phyloP scores from a whole-genome alignment of 2,113 vertebrate genomes.

The Ochotona curzoniae region DNA sequence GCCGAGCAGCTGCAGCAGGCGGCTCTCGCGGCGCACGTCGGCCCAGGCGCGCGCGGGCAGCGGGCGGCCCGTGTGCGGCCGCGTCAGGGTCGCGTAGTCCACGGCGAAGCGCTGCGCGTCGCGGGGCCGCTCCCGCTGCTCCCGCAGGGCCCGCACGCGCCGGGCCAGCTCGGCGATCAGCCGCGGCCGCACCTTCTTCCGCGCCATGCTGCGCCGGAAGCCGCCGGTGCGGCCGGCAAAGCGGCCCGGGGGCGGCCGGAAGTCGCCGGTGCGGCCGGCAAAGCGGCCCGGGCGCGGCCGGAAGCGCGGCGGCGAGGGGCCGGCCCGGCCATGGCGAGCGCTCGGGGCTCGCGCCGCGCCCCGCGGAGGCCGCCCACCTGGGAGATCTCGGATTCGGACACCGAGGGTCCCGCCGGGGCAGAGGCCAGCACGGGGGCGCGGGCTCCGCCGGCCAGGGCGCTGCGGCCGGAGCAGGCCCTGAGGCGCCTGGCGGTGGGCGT shows the following conservation, averaged over 20 bases:
- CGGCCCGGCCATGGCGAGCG: neutral
- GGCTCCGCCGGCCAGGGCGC: constrained; percentile 68
- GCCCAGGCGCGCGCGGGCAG: constrained; percentile 92
- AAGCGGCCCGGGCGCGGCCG: constrained; percentile 37
- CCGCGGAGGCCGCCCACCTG: constrained; percentile 79
- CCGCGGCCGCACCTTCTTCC: constrained; percentile 88
- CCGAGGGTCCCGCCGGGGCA: constrained; percentile 47
- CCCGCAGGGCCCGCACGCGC: constrained; percentile 92
- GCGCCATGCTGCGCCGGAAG: constrained; percentile 86
- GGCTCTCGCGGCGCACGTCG: constrained; percentile 91
- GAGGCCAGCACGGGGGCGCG: neutral
- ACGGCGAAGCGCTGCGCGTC: constrained; percentile 92
- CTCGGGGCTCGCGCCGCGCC: neutral
- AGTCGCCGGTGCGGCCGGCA: too few relatives aligned
- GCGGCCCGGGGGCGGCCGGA: too few relatives aligned
- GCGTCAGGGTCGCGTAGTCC: constrained; percentile 93
- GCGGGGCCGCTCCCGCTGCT: constrained; percentile 90
- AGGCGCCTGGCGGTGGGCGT: constrained; percentile 83
- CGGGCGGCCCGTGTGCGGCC: constrained; percentile 89
- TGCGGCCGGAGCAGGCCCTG: constrained; percentile 84
- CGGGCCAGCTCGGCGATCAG: constrained; percentile 95
- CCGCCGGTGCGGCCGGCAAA: too few relatives aligned
- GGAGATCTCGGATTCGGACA: constrained; percentile 90
- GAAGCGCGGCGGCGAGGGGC: neutral
- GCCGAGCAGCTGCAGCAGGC: constrained; percentile 90